Conservation (phyloP, 2,113 vertebrate species). For the Gobiocypris rarus region DNA sequence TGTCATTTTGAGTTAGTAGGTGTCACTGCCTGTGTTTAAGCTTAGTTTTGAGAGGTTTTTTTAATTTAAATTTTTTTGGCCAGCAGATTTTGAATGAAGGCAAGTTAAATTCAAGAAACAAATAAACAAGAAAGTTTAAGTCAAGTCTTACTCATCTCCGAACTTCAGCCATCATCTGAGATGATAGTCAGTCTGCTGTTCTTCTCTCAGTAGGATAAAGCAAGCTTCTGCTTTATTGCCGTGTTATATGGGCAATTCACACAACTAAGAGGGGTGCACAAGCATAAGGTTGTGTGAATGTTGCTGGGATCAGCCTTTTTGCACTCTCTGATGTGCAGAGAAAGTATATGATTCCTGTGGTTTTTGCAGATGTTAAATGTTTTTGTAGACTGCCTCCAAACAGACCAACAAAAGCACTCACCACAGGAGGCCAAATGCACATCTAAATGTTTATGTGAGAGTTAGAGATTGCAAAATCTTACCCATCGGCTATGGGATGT, state of each 20-base stretch:
- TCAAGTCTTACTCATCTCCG: neutral
- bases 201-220: conserved; percentile 16
- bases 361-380: conserved; percentile 55
- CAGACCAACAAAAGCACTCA: conserved; percentile 24
- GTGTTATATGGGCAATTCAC: conserved; percentile 27
- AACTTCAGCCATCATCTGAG: conserved; percentile 27
- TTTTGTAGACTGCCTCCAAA: conserved; percentile 47
- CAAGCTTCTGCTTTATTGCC: neutral
- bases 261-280: conserved; percentile 2
- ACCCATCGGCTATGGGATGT: neutral
- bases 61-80: too few species aligned
- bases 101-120: neutral
- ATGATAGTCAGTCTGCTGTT: conserved; percentile 13
- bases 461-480: neutral
- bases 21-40: neutral
- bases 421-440: conserved; percentile 35
- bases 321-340: neutral
- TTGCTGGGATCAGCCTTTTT: conserved; percentile 42
- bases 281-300: conserved; percentile 7
- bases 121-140: neutral
- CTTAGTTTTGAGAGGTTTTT: neutral
- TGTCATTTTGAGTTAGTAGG: neutral
- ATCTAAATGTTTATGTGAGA: conserved; percentile 45
- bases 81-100: neutral
- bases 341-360: conserved; percentile 44